Percentiles rank a stretch among this genome's conserved stretches.
Conservation (phyloP, 2,888 invertebrate genomes). For the Baronia brevicornis region DNA sequence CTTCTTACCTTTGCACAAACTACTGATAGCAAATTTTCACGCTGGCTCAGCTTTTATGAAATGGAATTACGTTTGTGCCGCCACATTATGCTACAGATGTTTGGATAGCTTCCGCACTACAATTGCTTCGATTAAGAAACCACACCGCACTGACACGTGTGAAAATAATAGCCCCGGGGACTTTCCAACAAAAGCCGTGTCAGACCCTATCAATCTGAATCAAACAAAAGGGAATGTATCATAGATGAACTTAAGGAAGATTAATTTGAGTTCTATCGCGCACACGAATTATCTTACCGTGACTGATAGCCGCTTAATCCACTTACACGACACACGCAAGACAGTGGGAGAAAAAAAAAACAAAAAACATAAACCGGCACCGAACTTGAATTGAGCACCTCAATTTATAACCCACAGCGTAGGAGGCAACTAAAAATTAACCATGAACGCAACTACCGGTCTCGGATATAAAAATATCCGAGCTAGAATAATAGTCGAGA, state of each 20-base stretch:
- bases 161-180: constrained; percentile 17
- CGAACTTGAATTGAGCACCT: constrained; percentile 36
- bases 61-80: constrained; percentile 27
- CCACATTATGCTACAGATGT: constrained; percentile 39
- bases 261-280: constrained; percentile 27
- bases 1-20: too few relatives aligned
- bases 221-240: constrained; percentile 27
- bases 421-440: constrained; percentile 68
- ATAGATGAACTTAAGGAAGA: constrained; percentile 25
- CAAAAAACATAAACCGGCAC: constrained; percentile 22
- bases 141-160: constrained; percentile 15
- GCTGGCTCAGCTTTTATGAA: constrained; percentile 30
- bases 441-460: constrained; percentile 55
- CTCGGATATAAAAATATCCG: constrained; percentile 47
- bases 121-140: constrained; percentile 4
- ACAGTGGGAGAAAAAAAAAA: constrained; percentile 22
- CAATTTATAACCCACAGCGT: constrained; percentile 61
- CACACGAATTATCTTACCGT: constrained; percentile 36
- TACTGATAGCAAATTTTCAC: constrained; percentile 35
- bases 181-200: constrained; percentile 24
- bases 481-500: constrained; percentile 63
- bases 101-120: constrained; percentile 39
- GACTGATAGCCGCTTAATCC: constrained; percentile 50
- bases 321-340: constrained; percentile 44
- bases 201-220: constrained; percentile 26